These are phyloP conservation scores for Oceanodroma tethys DNA, from an alignment of 2,113 vertebrate genomes.

Conservation along the genomic window DNA sequence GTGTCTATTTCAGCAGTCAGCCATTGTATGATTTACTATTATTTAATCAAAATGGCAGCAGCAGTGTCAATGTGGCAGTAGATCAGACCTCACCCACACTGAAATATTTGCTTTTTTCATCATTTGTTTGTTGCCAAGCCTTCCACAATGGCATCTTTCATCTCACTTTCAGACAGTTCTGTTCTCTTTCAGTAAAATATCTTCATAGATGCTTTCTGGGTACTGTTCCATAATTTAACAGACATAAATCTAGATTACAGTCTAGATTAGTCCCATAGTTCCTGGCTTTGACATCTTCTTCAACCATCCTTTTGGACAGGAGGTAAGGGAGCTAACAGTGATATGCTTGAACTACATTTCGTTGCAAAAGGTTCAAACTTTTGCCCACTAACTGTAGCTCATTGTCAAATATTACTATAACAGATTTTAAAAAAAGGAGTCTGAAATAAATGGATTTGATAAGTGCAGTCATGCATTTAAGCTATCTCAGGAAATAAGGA, in stretches of 20 bases:
- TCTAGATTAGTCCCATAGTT: not conserved
- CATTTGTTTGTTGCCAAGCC: not conserved
- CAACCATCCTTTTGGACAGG: not conserved
- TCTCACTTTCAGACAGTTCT: not conserved
- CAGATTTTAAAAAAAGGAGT: not conserved
- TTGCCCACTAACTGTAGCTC: not conserved
- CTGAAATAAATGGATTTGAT: not conserved
- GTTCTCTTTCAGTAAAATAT: not conserved
- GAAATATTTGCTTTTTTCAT: not conserved
- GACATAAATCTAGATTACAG: not conserved
- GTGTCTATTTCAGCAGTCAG: not conserved
- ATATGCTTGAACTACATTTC: not conserved
- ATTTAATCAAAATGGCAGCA: not conserved
- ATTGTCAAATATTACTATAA: not conserved
- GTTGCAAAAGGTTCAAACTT: not conserved
- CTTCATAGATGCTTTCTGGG: not conserved
- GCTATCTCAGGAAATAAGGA: not conserved
- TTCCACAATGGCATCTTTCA: not conserved
- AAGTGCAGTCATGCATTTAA: not conserved
- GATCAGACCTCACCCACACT: not conserved
- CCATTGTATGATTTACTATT: not conserved
- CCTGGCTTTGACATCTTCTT: not conserved
- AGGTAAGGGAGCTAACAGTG: not conserved
- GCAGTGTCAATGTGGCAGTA: not conserved
- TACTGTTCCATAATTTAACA: not conserved